Base-by-base conservation (phyloP, 2,113 vertebrate genomes). In the Lophura nycthemera region DNA sequence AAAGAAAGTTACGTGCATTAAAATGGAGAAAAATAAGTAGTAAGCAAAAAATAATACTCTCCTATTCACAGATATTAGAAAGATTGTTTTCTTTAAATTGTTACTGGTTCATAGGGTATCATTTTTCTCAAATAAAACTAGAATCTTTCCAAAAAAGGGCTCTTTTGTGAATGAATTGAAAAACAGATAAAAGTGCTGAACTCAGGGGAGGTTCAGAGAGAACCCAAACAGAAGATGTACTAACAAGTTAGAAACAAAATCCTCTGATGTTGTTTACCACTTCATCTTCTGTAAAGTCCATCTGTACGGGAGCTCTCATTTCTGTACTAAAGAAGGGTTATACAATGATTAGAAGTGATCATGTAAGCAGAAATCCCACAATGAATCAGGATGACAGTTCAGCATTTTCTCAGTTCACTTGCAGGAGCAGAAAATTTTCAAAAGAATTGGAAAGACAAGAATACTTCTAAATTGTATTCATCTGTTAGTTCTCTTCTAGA, bases 271-370 rank as follows among this genome's bases (percentile, higher is more conserved):
- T 83, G 43, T 10, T 89, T 83, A 80, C 84, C 91, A 87, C 56
- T 92, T 96, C 81, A 92, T 96, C 91, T 93, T 73, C 47, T 70
- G n/a, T 22, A 63, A 81, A 91, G 94, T 85, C 80, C 78, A 95
- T 87, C 84, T 88, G 78, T 73, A 86, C 27, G 80, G 70, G 79
- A 90, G 83, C 60, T 86, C 83, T 90, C 34, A 61, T 82, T 94
- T 90, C 61, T 86, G 36, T 67, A 64, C 34, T 67, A 57, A 81
- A 83, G 52, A 54, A 77, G 66, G 83, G 77, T 86, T 72, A 72
- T 40, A 52, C 52, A 72, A 75, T 81, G 65, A 95, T 86, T 91
- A 96, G 57, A 96, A 90, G 63, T 43, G 70, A 88, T 72, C 73
- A 65, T 50, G 73, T 10, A 61, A 61, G 61, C 63, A 92, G 73